Evolutionary conservation across 2,113 vertebrate species (phyloP), one percentile per base, ranked within the genome.

Genomic region (Anarrhichthys ocellatus): DNA sequence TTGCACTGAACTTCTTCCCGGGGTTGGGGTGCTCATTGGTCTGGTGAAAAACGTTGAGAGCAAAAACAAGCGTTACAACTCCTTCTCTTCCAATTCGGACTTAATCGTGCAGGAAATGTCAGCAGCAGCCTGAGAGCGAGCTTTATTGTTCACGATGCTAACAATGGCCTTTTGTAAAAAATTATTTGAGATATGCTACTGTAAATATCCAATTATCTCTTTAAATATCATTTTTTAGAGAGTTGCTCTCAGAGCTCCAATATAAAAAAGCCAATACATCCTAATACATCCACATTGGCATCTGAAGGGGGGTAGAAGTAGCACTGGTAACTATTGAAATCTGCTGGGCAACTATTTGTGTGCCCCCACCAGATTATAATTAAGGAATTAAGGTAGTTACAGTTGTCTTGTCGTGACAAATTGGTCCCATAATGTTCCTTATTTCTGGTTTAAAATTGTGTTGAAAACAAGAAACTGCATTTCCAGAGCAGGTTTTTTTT

Each of bases 1-100:
- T 95, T 0, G 98, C 98, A 0, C 97, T 99, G 94, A 97, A 99
- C 90, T 97, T 98, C 93, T 97, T 99, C 34, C 97, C 98, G 0
- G 98, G 97, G 83, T 96, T 99, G 76, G 97, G 97, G 71, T 99
- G 98, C 88, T 99, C 98, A 0, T 96, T 94, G 73, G 97, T 97
- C 98, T 99, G 93, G 40, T 10, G 50, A 81, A 90, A 81, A 82
- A 91, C 36, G 67, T 69, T 20, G 84, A 83, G 34, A 70, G 68
- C 50, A 90, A 71, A 80, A 80, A 82, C 67, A 83, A 65, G 82
- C 14, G 3, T 85, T 68, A 83, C 14, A 62, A 80, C 36, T 42
- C 5, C 42, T 42, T 73, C 71, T 59, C 32, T 63, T 75, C 52
- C 77, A 85, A 54, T 75, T 84, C 79, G 8, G 27, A 64, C 70